Base-by-base conservation (phyloP, 2,113 vertebrate genomes). In the Chaetura pelagica region DNA sequence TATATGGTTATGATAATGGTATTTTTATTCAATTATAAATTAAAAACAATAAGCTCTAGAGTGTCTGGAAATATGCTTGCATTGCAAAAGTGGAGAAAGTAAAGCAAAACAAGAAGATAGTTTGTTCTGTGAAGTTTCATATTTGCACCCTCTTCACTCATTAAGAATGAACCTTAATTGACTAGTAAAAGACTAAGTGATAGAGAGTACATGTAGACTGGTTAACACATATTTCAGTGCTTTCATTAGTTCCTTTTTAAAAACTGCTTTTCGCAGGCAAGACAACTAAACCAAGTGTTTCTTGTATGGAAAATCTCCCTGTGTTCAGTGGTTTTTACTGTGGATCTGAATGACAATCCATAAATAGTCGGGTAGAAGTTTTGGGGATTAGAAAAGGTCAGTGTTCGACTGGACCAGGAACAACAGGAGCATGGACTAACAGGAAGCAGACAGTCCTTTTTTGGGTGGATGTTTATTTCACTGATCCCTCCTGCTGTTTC, bases 51-150 rank as follows among this genome's bases (percentile, higher is more conserved):
- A 79, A 61, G 15, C 14, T 57, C 17, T 76, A 30, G 29, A 52
- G 12, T 29, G 29, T 55, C 49, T 80, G 69, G n/a, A 77, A 89
- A 80, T 87, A 77, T 6, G 32, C 3, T 87, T 15, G 2, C 9
- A 11, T 66, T 12, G 7, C 1, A 0, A 61, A 51, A 84, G 8
- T 4, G 5, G 5, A 52, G 5, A 4, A 51, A 75, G 7, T 3
- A 11, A 89, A 86, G 5, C 10, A 80, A 79, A 6, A 24, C 4
- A 83, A 72, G 34, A 76, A 91, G 72, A 67, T 8, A n/a, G 3
- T 84, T 85, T 68, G 10, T 10, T 67, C 22, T 61, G 24, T 57
- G 46, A 49, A 74, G 9, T 54, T 77, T 87, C 13, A 10, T 73
- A 5, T 52, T 89, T 81, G 4, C 27, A 49, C 66, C 10, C 9